Evolutionary conservation across 2,888 invertebrate species (phyloP), one percentile per base, ranked within the genome.

Genomic region (Lucinisca nassula): DNA sequence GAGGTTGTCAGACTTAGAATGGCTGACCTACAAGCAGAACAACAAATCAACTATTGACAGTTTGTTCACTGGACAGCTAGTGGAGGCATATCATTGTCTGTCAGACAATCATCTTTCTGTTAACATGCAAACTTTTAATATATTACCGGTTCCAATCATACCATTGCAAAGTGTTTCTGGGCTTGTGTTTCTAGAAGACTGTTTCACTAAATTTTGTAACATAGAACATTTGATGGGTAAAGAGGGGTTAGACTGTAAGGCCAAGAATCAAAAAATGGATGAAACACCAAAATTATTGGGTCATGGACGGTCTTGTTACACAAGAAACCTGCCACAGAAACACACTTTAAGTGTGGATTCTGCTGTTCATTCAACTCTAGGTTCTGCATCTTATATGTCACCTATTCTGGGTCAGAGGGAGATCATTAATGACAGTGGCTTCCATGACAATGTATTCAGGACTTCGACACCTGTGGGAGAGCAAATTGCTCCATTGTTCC

Each of bases 1-100:
- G 89, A 90, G 95, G 30, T 89, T 96, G 78, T 94, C 95, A 0
- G 96, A 96, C 73, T 86, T 96, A 27, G 95, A 96, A 84, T 96
- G 96, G 96, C 89, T 96, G 75, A 92, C 94, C n/a, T 94, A 95
- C 93, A 96, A 96, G 85, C 92, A 94, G 82, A 87, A 89, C 12
- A 95, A 95, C 89, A 86, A 92, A 75, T 95, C 95, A 0, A 87
- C 94, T 0, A 85, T 96, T 2, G 96, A 96, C 79, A 94, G 94
- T 72, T 87, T 94, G 67, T 96, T 95, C 87, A 95, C 95, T 0
- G 96, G 96, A 6, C 96, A 96, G 93, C 81, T 95, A 24, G 94
- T 96, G 0, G 95, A 95, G 76, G 94, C 94, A 0, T 94, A 93
- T 70, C 94, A 95, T 83, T 95, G 95, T 84, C 85, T 94, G 4